Evolutionary conservation across 2,113 vertebrate species (phyloP).

Genomic region (Sceloporus undulatus): DNA sequence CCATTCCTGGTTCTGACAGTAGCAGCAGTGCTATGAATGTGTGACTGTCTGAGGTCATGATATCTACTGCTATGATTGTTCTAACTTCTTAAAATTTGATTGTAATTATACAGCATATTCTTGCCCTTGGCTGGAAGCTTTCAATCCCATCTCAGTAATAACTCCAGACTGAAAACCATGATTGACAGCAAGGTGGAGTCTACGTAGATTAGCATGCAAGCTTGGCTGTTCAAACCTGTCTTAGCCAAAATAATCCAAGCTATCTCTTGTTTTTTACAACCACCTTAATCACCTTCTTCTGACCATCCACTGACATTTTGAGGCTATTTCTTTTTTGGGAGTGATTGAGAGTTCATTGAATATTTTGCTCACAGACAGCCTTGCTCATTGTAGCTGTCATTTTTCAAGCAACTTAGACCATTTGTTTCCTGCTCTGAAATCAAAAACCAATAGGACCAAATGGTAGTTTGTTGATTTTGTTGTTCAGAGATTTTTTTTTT

Average conservation of each 20-base stretch:
- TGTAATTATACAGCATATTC: slow-evolving; percentile 6
- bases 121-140: background rate
- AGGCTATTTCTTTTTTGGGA: background rate
- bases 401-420: background rate
- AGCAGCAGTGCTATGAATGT: too few species aligned
- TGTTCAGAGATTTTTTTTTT: background rate
- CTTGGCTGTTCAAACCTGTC: background rate
- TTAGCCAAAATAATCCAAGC: background rate
- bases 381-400: background rate
- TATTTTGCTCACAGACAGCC: slow-evolving; percentile 11
- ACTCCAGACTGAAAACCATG: background rate
- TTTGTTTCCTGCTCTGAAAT: background rate
- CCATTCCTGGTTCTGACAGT: too few species aligned
- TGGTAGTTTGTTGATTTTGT: background rate
- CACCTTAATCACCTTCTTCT: slow-evolving; percentile 7
- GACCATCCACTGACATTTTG: slow-evolving; percentile 25
- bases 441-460: background rate
- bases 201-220: background rate
- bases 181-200: slow-evolving; percentile 7
- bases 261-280: slow-evolving; percentile 20
- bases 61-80: background rate
- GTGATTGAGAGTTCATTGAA: background rate
- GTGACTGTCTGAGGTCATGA: too few species aligned
- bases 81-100: background rate
- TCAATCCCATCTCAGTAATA: background rate